Percentiles rank a stretch among this genome's conserved stretches.
phyloP scores from a whole-genome alignment of 2,888 invertebrate genomes.

The Zaprionus lineosus region DNA sequence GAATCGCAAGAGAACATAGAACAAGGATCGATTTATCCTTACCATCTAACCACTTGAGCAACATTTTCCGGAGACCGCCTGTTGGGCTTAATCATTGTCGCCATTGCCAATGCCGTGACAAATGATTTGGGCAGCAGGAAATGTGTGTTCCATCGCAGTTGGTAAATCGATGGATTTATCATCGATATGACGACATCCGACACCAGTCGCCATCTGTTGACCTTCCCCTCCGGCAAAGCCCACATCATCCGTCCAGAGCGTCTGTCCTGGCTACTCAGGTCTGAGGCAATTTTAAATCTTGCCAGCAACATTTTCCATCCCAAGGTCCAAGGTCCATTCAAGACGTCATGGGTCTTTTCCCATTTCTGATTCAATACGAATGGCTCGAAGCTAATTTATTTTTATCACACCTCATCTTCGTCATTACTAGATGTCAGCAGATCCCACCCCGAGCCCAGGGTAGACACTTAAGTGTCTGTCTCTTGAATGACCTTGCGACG shows the following conservation, averaged over 20 bases:
- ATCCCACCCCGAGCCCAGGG: neutral
- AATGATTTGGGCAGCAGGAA: neutral
- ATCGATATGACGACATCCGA: neutral
- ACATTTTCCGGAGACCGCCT: no score
- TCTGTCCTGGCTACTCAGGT: no score
- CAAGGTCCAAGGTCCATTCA: no score
- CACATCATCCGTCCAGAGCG: no score
- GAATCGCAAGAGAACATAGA: no score
- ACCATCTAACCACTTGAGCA: no score
- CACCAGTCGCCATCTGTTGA: neutral
- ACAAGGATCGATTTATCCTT: no score
- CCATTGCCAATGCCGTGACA: neutral
- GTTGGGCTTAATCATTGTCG: no score
- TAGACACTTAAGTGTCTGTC: neutral
- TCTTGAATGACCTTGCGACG: neutral
- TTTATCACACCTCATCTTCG: neutral
- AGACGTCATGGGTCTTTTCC: neutral
- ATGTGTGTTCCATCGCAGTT: neutral
- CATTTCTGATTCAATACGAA: neutral
- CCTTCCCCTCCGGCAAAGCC: no score
- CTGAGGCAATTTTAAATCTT: no score
- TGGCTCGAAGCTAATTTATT: neutral
- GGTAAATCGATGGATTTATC: slow-evolving; percentile 38
- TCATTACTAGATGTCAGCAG: neutral
- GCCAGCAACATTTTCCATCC: no score